A percentile compares a stretch with the other conserved stretches of the same genome.
Evolutionary conservation across 1,140 invertebrate species (phyloP).

Genomic region (Sogatella furcifera): DNA sequence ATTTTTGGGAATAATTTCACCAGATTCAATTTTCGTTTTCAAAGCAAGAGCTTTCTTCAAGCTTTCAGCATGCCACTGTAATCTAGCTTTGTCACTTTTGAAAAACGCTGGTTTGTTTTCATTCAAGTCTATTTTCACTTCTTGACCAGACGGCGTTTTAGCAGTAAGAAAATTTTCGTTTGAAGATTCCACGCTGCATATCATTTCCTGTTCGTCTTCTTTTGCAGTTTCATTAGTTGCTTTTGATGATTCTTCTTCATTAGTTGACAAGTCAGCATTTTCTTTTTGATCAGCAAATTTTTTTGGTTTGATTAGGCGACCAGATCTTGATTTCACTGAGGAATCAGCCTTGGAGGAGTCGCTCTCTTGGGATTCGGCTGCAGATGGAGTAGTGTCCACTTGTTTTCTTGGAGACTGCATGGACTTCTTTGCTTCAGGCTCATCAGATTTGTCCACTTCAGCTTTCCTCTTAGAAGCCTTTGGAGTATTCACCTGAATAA

Average conservation of each 20-base stretch:
- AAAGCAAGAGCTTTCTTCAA: slow-evolving; percentile 44
- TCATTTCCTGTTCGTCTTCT: background rate
- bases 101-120: slow-evolving; percentile 37
- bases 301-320: slow-evolving; percentile 63
- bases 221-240: slow-evolving; percentile 6
- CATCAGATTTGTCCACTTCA: background rate
- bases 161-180: slow-evolving; percentile 7
- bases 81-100: slow-evolving; percentile 36
- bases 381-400: slow-evolving; percentile 3
- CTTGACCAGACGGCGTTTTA: slow-evolving; percentile 8
- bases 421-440: background rate
- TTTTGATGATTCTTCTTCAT: slow-evolving; percentile 7
- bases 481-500: background rate
- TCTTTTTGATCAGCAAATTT: slow-evolving; percentile 24
- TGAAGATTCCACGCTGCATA: slow-evolving; percentile 2
- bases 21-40: slow-evolving; percentile 45
- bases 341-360: slow-evolving; percentile 3
- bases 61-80: slow-evolving; percentile 46
- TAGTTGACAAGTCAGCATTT: slow-evolving; percentile 2
- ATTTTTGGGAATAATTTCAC: slow-evolving; percentile 44
- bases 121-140: slow-evolving; percentile 27
- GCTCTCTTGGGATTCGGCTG: slow-evolving; percentile 2
- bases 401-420: background rate
- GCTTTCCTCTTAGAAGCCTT: slow-evolving; percentile 1
- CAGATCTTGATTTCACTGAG: slow-evolving; percentile 57